A percentile compares a stretch with the other conserved stretches of the same genome.
phyloP scores from a whole-genome alignment of 1,140 invertebrate genomes.

The Caenorhabditis latens region DNA sequence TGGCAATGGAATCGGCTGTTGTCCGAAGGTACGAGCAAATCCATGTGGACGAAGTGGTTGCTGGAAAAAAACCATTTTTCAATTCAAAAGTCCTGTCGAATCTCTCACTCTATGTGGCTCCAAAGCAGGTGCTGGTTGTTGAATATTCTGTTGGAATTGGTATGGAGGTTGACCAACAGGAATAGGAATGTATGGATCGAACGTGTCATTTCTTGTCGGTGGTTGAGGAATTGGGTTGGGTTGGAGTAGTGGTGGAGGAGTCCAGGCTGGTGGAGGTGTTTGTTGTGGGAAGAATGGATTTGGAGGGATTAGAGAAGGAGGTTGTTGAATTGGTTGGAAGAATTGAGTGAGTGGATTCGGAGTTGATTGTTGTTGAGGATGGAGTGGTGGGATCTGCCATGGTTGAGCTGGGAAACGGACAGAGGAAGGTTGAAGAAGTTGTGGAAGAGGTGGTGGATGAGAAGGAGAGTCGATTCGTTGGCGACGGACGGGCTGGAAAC shows the following conservation, averaged over 20 bases:
- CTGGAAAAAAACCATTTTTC: conserved; percentile 9
- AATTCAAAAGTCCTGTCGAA: neutral
- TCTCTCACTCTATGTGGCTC: conserved; percentile 30
- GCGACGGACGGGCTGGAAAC: conserved; percentile 32
- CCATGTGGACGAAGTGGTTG: conserved; percentile 21
- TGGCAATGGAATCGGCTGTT: conserved; percentile 19
- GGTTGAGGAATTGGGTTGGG: conserved; percentile 19
- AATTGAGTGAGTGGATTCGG: conserved; percentile 30
- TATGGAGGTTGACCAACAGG: conserved; percentile 47
- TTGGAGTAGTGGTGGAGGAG: neutral
- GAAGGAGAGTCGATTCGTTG: neutral
- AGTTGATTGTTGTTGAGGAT: conserved; percentile 17
- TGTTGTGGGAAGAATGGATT: conserved; percentile 57
- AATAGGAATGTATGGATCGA: conserved; percentile 56
- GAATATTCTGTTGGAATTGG: conserved; percentile 10
- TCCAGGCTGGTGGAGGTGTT: conserved; percentile 12
- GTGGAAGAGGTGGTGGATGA: neutral
- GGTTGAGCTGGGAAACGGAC: conserved; percentile 57
- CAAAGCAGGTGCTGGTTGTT: neutral
- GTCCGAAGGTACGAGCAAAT: conserved; percentile 19
- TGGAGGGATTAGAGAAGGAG: neutral
- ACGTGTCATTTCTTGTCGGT: conserved; percentile 21
- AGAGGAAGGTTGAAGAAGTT: neutral
- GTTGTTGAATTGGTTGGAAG: conserved; percentile 35
- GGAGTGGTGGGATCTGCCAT: conserved; percentile 55